Evolutionary conservation across 2,888 invertebrate genomes (phyloP).

Genomic region (Drosophila neutralis): DNA sequence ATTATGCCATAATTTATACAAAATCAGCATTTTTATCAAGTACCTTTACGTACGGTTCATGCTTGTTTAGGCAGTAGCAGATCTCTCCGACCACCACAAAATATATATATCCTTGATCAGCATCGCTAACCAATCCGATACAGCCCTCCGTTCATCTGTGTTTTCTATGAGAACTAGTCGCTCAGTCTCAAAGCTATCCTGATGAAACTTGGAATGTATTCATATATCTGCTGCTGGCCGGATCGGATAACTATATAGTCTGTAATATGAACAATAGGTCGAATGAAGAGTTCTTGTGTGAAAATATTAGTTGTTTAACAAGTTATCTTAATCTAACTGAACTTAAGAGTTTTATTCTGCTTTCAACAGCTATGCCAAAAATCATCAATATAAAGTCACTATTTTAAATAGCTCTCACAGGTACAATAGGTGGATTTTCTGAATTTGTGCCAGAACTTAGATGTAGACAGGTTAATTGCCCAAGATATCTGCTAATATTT

Average conservation of each 20-base stretch:
- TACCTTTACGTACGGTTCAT: not conserved
- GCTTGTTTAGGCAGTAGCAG: rapidly evolving
- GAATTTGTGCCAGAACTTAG: not conserved
- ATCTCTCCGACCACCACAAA: not conserved
- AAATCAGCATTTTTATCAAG: no score
- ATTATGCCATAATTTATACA: no score
- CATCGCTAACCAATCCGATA: not conserved
- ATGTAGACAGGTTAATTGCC: not conserved
- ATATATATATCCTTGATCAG: not conserved
- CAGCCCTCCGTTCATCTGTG: rapidly evolving
- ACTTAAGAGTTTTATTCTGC: rapidly evolving
- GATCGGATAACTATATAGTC: not conserved
- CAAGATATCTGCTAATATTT: not conserved
- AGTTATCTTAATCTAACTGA: not conserved
- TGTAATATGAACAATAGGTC: not conserved
- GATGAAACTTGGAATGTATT: not conserved
- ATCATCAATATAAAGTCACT: not conserved
- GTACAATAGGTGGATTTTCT: not conserved
- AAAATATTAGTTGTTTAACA: not conserved
- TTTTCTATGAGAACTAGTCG: no score
- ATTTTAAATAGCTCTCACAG: not conserved
- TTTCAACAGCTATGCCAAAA: not conserved
- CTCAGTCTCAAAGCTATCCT: not conserved
- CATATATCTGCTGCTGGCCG: not conserved
- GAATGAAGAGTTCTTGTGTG: not conserved